A percentile compares a stretch with the other conserved stretches of the same genome.
phyloP scores from a whole-genome alignment of 2,888 invertebrate genomes.

The Smittia sp. region DNA sequence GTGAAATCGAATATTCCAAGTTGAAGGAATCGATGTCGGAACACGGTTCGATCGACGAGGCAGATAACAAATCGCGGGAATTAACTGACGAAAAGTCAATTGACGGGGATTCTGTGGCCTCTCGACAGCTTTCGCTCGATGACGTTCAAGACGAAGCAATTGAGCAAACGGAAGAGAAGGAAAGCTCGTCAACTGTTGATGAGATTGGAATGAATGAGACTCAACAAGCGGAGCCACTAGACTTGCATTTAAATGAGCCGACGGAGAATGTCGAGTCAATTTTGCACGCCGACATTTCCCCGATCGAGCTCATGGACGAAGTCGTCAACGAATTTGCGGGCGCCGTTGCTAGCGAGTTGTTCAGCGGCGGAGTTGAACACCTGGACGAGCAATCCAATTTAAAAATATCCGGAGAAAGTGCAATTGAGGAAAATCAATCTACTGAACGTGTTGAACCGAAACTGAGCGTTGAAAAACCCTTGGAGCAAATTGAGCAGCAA shows the following conservation, averaged over 20 bases:
- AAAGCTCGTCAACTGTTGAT: neutral
- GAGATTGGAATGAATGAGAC: neutral
- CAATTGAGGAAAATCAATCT: neutral
- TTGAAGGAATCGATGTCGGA: neutral
- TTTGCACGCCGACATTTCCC: neutral
- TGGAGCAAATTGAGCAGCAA: neutral
- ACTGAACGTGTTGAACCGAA: neutral
- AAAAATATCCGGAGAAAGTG: no score
- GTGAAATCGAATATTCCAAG: neutral
- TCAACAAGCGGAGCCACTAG: neutral
- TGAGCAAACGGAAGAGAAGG: conserved; percentile 1
- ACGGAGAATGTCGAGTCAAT: no score
- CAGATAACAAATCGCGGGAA: neutral
- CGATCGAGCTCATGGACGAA: neutral
- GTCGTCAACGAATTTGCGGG: neutral
- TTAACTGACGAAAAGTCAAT: conserved; percentile 6
- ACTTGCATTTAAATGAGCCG: conserved; percentile 5
- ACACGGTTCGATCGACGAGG: conserved; percentile 8
- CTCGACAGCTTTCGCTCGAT: neutral
- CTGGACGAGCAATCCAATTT: no score
- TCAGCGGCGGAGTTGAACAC: no score
- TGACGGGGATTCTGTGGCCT: neutral
- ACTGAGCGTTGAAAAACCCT: neutral
- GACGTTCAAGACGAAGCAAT: neutral
- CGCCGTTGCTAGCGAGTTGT: neutral